phyloP scores from a whole-genome alignment of 2,888 invertebrate genomes.

The Rutpela maculata region DNA sequence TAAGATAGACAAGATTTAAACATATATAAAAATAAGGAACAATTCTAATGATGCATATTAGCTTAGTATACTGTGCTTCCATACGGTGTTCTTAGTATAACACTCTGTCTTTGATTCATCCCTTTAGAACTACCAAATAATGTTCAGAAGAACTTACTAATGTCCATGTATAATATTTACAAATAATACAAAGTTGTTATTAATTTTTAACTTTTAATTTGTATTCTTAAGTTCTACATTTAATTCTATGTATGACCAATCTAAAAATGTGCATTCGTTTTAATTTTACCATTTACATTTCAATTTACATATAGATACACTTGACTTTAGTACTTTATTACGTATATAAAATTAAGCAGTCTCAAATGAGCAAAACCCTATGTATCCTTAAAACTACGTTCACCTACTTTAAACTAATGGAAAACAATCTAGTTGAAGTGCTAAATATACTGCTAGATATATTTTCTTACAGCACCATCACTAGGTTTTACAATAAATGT shows the following conservation, averaged over 20 bases:
- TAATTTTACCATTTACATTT: neutral
- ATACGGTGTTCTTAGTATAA: too few relatives aligned
- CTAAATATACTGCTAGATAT: neutral
- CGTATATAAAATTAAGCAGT: conserved; percentile 42
- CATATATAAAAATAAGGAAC: too few relatives aligned
- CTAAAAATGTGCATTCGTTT: conserved; percentile 34
- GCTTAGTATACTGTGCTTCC: too few relatives aligned
- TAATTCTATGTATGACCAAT: neutral
- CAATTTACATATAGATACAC: conserved; percentile 17
- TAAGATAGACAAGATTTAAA: too few relatives aligned
- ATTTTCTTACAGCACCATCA: neutral
- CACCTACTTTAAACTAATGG: neutral
- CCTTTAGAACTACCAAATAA: too few relatives aligned
- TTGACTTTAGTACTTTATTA: conserved; percentile 7
- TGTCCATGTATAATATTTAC: neutral
- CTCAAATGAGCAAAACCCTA: conserved; percentile 35
- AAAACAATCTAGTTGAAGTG: neutral
- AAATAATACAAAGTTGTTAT: too few relatives aligned
- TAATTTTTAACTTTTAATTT: too few relatives aligned
- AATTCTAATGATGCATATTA: too few relatives aligned
- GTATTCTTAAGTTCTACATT: neutral
- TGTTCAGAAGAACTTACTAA: neutral
- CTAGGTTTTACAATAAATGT: neutral
- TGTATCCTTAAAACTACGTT: neutral
- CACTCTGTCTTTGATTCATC: too few relatives aligned